phyloP scores from a whole-genome alignment of 1,140 invertebrate genomes.

The Maniola jurtina region DNA sequence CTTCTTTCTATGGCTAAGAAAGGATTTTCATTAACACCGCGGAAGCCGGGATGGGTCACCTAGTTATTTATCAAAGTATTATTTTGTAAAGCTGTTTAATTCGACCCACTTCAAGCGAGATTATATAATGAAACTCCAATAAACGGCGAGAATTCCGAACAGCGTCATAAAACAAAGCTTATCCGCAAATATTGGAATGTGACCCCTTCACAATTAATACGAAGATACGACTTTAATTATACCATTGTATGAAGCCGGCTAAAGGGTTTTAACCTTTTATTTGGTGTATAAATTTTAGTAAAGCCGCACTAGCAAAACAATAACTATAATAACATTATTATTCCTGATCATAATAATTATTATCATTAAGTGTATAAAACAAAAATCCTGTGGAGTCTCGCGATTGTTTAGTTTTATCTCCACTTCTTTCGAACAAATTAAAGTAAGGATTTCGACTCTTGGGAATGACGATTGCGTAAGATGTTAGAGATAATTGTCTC shows the following conservation, averaged over 20 bases:
- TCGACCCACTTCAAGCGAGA: not conserved
- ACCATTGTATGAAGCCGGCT: not conserved
- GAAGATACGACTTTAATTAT: constrained; percentile 7
- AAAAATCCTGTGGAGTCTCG: too few species aligned
- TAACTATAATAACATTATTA: too few species aligned
- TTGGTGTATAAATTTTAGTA: not conserved
- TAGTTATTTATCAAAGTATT: not conserved
- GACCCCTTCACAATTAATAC: constrained; percentile 7
- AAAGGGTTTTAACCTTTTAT: constrained; percentile 4
- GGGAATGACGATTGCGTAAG: too few species aligned
- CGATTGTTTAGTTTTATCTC: too few species aligned
- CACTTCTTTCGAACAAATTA: too few species aligned
- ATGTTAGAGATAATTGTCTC: too few species aligned
- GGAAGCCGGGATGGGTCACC: not conserved
- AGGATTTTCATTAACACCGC: too few species aligned
- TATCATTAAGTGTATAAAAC: too few species aligned
- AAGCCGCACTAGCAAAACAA: too few species aligned
- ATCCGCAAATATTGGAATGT: constrained; percentile 8
- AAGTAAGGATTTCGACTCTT: too few species aligned
- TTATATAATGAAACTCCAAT: constrained; percentile 5
- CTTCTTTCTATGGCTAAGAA: too few species aligned
- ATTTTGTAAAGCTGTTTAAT: not conserved
- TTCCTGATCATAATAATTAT: too few species aligned
- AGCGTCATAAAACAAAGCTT: constrained; percentile 7
- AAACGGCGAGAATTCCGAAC: not conserved